phyloP scores from a whole-genome alignment of 2,797 vertebrate genomes.

The Syngnathus rostellatus region DNA sequence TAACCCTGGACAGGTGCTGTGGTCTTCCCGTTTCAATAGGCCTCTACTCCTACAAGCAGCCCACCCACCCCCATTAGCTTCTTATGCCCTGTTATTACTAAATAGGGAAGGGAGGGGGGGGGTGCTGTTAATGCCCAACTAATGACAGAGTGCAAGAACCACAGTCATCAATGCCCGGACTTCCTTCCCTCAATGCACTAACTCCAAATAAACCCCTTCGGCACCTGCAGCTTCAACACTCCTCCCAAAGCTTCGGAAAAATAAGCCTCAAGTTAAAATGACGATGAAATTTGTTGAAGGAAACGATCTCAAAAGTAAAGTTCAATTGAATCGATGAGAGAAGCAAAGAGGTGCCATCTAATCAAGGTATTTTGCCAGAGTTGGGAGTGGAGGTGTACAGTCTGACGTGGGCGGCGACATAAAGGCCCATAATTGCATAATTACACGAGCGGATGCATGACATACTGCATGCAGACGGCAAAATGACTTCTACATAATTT shows the following conservation, averaged over 20 bases:
- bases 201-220: not conserved
- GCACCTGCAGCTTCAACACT: not conserved
- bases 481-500: conserved; percentile 76
- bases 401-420: conserved; percentile 61
- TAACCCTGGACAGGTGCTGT: conserved; percentile 72
- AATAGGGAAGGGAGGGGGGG: conserved; percentile 37
- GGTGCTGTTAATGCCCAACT: conserved; percentile 73
- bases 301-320: not conserved
- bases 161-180: conserved; percentile 53
- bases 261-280: not conserved
- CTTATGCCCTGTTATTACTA: conserved; percentile 69
- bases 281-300: not conserved
- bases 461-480: conserved; percentile 70
- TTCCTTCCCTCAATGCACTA: conserved; percentile 35
- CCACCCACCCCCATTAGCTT: conserved; percentile 39
- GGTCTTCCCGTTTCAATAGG: conserved; percentile 55
- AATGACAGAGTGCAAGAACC: conserved; percentile 67
- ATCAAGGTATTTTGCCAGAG: conserved; percentile 58
- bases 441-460: conserved; percentile 75
- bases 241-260: not conserved
- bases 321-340: conserved; percentile 1
- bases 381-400: conserved; percentile 49
- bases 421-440: conserved; percentile 78
- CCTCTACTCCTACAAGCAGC: conserved; percentile 39
- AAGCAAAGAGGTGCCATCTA: conserved; percentile 29